Conservation (phyloP, 2,888 invertebrate genomes). For the Ochropleura plecta region DNA sequence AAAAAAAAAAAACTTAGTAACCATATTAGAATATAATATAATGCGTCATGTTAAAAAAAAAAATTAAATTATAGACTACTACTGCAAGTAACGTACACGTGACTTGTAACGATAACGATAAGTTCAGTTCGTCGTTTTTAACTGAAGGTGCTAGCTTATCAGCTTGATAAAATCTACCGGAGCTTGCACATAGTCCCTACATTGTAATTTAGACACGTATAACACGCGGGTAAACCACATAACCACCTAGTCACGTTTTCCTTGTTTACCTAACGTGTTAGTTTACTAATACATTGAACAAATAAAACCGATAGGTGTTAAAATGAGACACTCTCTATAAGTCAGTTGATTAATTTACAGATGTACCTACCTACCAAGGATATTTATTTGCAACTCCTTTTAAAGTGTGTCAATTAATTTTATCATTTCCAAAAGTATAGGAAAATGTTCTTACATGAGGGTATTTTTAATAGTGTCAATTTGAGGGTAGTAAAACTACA, state of each 20-base stretch:
- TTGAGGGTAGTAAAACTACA: background rate
- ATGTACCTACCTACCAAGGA: background rate
- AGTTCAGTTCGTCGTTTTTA: slow-evolving; percentile 12
- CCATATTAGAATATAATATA: background rate
- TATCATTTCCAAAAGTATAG: background rate
- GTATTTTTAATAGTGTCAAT: background rate
- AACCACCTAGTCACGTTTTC: slow-evolving; percentile 22
- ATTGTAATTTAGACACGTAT: slow-evolving; percentile 13
- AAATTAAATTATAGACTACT: background rate
- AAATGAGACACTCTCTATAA: slow-evolving; percentile 28
- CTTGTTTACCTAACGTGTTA: slow-evolving; percentile 8
- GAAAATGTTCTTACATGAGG: background rate
- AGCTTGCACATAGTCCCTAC: slow-evolving; percentile 25
- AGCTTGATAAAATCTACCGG: slow-evolving; percentile 5
- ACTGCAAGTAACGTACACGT: slow-evolving; percentile 4
- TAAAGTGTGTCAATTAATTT: background rate
- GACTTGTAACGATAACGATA: background rate
- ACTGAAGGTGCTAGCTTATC: slow-evolving; percentile 30
- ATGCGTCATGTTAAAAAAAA: background rate
- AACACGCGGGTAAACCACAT: background rate
- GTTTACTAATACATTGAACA: slow-evolving; percentile 8
- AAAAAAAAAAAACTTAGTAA: too few relatives aligned
- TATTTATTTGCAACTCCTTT: slow-evolving; percentile 13
- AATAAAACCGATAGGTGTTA: slow-evolving; percentile 30
- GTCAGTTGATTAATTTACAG: slow-evolving; percentile 15